Conservation (phyloP, 2,888 invertebrate genomes). For the Hymenopus coronatus region DNA sequence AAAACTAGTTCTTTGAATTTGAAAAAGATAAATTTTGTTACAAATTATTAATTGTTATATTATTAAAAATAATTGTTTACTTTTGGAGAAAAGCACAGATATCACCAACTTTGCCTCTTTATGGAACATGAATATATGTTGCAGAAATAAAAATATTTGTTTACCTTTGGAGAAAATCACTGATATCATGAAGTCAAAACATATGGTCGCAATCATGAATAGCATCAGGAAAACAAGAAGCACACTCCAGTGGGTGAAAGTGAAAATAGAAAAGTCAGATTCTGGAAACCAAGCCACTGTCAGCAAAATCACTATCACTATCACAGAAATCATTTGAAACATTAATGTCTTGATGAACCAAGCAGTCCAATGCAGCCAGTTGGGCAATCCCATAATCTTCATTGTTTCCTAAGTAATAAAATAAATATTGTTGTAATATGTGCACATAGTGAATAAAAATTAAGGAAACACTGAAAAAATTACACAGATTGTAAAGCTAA, state of each 20-base stretch:
- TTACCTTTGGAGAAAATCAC: slow-evolving; percentile 77
- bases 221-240: slow-evolving; percentile 68
- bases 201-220: slow-evolving; percentile 68
- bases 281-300: slow-evolving; percentile 54
- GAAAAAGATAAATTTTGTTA: too few species aligned
- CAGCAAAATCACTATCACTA: slow-evolving; percentile 34
- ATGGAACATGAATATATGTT: too few species aligned
- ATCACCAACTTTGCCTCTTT: too few species aligned
- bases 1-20: too few species aligned
- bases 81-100: too few species aligned
- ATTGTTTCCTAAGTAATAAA: slow-evolving; percentile 68
- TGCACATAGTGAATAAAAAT: neutral
- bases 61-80: too few species aligned
- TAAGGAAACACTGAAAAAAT: neutral
- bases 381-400: slow-evolving; percentile 87
- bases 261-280: slow-evolving; percentile 63
- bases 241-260: slow-evolving; percentile 63
- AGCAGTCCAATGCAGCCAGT: slow-evolving; percentile 81
- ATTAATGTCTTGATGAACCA: slow-evolving; percentile 80
- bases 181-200: slow-evolving; percentile 76
- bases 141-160: slow-evolving; percentile 33
- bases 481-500: neutral
- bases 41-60: too few species aligned
- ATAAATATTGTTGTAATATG: neutral
- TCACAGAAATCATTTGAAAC: slow-evolving; percentile 58